A percentile compares a stretch with the other conserved stretches of the same genome.
These are phyloP conservation scores for Microchrysa polita DNA, from an alignment of 2,888 invertebrate genomes.

Conservation along the genomic window DNA sequence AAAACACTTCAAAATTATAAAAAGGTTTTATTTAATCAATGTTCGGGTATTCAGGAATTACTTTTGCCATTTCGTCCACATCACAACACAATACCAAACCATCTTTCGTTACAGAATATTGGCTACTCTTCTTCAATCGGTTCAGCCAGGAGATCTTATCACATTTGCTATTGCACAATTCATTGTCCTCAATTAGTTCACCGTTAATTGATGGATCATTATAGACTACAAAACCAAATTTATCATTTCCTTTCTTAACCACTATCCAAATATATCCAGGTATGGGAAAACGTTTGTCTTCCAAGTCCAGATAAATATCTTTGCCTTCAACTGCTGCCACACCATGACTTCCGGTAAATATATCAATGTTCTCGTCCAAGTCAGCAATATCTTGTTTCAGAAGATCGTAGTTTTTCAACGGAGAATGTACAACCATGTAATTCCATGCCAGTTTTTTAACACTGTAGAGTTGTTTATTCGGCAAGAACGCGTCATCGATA, in stretches of 20 bases:
- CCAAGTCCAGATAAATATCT: slow-evolving; percentile 53
- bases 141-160: slow-evolving; percentile 54
- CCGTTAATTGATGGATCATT: slow-evolving; percentile 52
- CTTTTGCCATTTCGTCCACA: slow-evolving; percentile 14
- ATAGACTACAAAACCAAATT: slow-evolving; percentile 54
- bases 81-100: slow-evolving; percentile 41
- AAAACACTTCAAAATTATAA: too few relatives aligned
- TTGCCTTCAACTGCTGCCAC: slow-evolving; percentile 51
- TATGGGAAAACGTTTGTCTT: slow-evolving; percentile 55
- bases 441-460: slow-evolving; percentile 57
- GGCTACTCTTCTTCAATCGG: background rate
- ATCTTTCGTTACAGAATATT: background rate
- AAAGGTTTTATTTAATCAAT: background rate
- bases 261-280: slow-evolving; percentile 56
- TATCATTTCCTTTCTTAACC: slow-evolving; percentile 52
- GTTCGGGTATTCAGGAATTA: background rate
- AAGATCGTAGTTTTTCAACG: slow-evolving; percentile 51
- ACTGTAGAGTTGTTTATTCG: slow-evolving; percentile 54
- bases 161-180: slow-evolving; percentile 55
- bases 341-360: slow-evolving; percentile 56
- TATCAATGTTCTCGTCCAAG: slow-evolving; percentile 52
- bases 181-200: slow-evolving; percentile 48
- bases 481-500: slow-evolving; percentile 52
- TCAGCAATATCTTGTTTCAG: slow-evolving; percentile 54
- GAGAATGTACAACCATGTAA: slow-evolving; percentile 54